Conservation (phyloP, 2,113 vertebrate species). For the Larimichthys polyactis region DNA sequence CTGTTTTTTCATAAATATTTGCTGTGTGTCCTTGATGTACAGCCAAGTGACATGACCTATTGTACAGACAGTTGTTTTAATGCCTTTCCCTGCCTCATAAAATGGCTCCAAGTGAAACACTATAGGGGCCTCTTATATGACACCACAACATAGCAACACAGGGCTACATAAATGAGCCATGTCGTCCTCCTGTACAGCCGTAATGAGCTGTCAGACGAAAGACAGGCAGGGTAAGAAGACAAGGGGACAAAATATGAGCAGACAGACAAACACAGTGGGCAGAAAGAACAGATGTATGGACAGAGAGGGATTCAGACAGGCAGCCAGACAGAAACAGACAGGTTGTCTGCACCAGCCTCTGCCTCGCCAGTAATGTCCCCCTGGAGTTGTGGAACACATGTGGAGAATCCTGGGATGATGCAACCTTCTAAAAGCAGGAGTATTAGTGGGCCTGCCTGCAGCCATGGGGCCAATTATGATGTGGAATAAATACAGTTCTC, state of each 20-base stretch:
- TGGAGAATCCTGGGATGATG: conserved; percentile 81
- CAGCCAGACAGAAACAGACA: conserved; percentile 60
- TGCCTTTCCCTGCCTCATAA: conserved; percentile 44
- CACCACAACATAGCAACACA: conserved; percentile 64
- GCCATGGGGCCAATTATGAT: conserved; percentile 77
- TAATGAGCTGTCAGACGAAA: conserved; percentile 65
- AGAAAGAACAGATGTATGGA: conserved; percentile 51
- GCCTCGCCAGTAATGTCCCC: conserved; percentile 70
- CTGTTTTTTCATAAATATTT: conserved; percentile 15
- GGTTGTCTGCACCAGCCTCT: conserved; percentile 66
- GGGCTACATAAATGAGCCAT: conserved; percentile 61
- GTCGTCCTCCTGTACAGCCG: conserved; percentile 46
- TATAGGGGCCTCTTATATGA: conserved; percentile 42
- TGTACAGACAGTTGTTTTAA: conserved; percentile 20
- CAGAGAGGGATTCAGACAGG: conserved; percentile 42
- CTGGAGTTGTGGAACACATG: conserved; percentile 74
- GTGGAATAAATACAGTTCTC: conserved; percentile 75
- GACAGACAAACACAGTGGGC: conserved; percentile 48
- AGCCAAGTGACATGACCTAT: not conserved
- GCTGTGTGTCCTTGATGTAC: not conserved
- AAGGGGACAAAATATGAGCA: conserved; percentile 27
- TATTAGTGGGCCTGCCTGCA: conserved; percentile 69
- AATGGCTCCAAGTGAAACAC: conserved; percentile 55
- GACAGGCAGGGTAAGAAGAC: conserved; percentile 44
- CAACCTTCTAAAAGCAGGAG: conserved; percentile 82